Evolutionary conservation across 2,113 vertebrate genomes (phyloP).

Genomic region (Nipponia nippon): DNA sequence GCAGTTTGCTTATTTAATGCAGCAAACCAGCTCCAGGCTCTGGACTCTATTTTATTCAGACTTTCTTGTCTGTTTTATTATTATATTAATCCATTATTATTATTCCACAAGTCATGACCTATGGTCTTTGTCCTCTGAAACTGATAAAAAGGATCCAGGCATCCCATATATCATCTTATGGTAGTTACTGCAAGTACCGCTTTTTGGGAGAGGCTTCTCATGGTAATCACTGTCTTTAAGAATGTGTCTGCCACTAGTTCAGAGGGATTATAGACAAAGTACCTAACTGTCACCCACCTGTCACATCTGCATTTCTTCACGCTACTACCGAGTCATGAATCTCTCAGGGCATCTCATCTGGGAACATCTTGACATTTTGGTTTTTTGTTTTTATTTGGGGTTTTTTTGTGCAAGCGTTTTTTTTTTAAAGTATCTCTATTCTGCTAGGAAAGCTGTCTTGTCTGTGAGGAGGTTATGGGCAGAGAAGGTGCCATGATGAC

Average conservation of each 20-base stretch:
- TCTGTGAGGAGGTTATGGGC: background rate
- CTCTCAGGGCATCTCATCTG: background rate
- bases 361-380: conserved; percentile 9
- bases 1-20: background rate
- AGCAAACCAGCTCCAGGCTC: background rate
- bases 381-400: too few species aligned
- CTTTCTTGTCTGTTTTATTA: background rate
- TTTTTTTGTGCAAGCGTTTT: background rate
- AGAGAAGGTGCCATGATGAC: background rate
- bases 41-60: background rate
- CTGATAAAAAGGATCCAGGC: background rate
- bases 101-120: background rate
- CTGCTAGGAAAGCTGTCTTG: background rate
- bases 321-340: background rate
- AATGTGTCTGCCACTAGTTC: background rate
- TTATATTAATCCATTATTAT: background rate
- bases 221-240: background rate
- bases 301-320: conserved; percentile 24
- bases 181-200: background rate
- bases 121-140: background rate
- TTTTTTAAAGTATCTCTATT: background rate
- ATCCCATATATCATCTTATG: background rate
- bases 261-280: background rate
- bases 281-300: conserved; percentile 32
- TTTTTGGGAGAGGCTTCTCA: background rate